Base-by-base conservation (phyloP, 2,888 invertebrate genomes). In the Pseudolycoriella hygida region DNA sequence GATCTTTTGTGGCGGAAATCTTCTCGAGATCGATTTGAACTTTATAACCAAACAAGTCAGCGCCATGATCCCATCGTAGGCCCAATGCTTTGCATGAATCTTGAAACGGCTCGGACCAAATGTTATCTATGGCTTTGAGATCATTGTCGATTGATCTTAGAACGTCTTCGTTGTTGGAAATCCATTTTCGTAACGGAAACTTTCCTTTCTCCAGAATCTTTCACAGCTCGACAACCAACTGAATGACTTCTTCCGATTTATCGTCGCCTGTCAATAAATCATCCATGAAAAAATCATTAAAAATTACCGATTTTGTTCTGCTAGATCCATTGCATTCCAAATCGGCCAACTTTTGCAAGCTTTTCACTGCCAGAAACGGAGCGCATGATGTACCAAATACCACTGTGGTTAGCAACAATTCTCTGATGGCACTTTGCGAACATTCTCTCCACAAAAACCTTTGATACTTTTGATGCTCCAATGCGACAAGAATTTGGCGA, bases 301-400 rank as follows among this genome's bases (percentile, higher is more conserved):
- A 8, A 25, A 25, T 25, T 25, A 25, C 25, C 8, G 25, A 25
- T 25, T 25, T 25, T 8, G 25, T 25, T 25, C 25, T 25, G 25
- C 5, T 25, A 25, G 4, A 6, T 25, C 8, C 25, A 25, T 25
- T 8, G 8, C 25, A 25, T 25, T 25, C 25, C 4, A 25, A 8
- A 6, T 4, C 25, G 3, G 49, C 52, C 6, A 52, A 30, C 32
- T 51, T 45, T 12, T 47, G 49, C 8, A 56, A 15, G 4, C 45
- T 43, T 32, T 50, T 44, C 3, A 50, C 50, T 1, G 54, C 54
- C 17, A 52, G 44, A 47, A 41, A 54, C 25, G 53, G 53, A 11
- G 55, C 50, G 2, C 50, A 46, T 3, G 52, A 40, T 8, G 50
- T 50, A 14, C 54, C 55, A 49, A 52, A 56, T 1, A 53, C 52